A percentile compares a stretch with the other conserved stretches of the same genome.
These are phyloP conservation scores for Henricia sp. DNA, from an alignment of 53 echinoderm and acorn worm species.

Conservation along the genomic window DNA sequence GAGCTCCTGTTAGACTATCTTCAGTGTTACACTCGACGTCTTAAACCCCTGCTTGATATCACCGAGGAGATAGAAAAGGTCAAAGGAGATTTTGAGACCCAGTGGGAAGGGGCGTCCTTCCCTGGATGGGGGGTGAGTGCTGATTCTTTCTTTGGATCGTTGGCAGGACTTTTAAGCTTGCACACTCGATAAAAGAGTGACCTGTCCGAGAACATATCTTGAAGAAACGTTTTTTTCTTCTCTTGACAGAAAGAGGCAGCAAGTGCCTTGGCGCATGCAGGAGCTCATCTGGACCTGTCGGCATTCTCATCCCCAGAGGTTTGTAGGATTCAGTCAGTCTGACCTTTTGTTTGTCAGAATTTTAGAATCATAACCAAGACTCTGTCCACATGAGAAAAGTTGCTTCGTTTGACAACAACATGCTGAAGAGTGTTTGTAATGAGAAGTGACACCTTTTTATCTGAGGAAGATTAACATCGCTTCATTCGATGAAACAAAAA, in stretches of 20 bases:
- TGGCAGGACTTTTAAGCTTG: neutral
- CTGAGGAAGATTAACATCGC: no score
- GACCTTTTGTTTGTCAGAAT: no score
- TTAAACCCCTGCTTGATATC: conserved; percentile 88
- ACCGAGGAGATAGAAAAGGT: conserved; percentile 87
- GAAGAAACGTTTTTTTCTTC: neutral
- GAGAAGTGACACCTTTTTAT: no score
- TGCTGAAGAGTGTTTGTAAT: no score
- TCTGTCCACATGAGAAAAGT: no score
- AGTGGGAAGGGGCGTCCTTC: conserved; percentile 91
- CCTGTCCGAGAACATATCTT: neutral
- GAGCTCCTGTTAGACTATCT: conserved; percentile 89
- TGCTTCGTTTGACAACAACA: no score
- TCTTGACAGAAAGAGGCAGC: conserved; percentile 94
- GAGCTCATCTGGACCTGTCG: conserved; percentile 98
- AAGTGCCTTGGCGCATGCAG: conserved; percentile 95
- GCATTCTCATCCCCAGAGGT: conserved; percentile 99
- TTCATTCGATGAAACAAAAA: no score
- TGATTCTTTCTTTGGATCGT: no score
- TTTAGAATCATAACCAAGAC: no score
- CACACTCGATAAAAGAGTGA: neutral
- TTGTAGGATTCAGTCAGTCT: conserved; percentile 1
- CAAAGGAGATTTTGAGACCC: conserved; percentile 75
- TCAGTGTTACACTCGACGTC: conserved; percentile 71
- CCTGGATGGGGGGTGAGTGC: conserved; percentile 94